Conservation (phyloP, 2,113 vertebrate genomes). For the Hippocampus zosterae region DNA sequence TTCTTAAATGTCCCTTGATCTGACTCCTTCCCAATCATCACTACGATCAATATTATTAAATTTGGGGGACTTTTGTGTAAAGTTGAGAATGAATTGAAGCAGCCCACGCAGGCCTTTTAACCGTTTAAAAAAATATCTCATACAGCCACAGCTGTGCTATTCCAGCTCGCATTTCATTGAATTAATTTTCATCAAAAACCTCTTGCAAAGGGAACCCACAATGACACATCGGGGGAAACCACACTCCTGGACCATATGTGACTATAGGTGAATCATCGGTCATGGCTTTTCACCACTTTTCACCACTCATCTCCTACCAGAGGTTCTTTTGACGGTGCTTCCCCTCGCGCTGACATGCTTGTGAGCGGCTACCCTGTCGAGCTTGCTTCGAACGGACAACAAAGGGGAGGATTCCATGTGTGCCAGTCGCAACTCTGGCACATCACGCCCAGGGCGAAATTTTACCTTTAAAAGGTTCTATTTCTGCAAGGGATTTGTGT, state of each 20-base stretch:
- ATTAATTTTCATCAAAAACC: conserved; percentile 52
- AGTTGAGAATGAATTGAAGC: conserved; percentile 8
- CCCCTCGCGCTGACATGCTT: conserved; percentile 21
- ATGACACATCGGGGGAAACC: conserved; percentile 53
- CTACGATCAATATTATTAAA: background rate
- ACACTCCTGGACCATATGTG: conserved; percentile 39
- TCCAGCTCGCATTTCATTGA: conserved; percentile 36
- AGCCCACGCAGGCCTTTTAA: conserved; percentile 17
- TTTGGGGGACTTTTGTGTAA: background rate
- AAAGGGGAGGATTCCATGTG: conserved; percentile 55
- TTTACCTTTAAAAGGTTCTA: background rate
- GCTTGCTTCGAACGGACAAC: conserved; percentile 46
- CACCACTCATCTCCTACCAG: background rate
- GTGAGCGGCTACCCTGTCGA: conserved; percentile 31
- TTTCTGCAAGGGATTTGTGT: background rate
- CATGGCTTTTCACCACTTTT: background rate
- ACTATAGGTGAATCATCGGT: background rate
- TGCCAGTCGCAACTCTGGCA: conserved; percentile 56
- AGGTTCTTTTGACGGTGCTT: background rate
- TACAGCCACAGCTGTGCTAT: conserved; percentile 24
- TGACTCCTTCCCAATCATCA: background rate
- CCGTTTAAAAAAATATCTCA: conserved; percentile 25
- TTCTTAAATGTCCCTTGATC: background rate
- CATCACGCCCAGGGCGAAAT: background rate
- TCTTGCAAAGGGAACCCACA: conserved; percentile 45